These are phyloP conservation scores for Saguinus imperator DNA, from an alignment of 2,113 vertebrate genomes.

Conservation along the genomic window DNA sequence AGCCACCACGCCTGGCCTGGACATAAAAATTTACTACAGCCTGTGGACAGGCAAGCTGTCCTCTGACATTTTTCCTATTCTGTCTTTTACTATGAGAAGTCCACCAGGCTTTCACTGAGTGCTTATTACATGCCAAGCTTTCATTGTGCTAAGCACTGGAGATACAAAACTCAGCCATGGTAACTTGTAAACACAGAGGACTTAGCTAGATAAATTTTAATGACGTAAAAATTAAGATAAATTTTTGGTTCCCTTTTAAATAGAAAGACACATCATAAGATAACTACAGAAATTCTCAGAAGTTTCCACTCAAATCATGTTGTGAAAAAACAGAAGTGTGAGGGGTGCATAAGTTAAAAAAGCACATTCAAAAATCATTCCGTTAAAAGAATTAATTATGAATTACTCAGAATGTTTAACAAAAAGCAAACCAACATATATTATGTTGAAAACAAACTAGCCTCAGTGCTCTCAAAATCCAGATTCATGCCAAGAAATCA, in stretches of 20 bases:
- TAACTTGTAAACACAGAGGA: background rate
- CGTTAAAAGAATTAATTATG: background rate
- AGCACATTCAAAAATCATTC: background rate
- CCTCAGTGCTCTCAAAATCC: background rate
- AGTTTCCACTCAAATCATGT: background rate
- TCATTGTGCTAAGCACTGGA: background rate
- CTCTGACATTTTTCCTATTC: background rate
- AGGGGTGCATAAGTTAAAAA: background rate
- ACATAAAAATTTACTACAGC: background rate
- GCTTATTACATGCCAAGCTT: background rate
- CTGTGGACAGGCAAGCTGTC: background rate
- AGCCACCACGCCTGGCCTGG: background rate
- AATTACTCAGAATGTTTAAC: background rate
- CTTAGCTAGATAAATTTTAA: background rate
- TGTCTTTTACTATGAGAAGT: background rate
- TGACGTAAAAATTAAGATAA: background rate
- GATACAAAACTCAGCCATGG: background rate
- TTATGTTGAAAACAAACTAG: background rate
- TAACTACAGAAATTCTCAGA: background rate
- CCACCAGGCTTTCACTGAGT: background rate
- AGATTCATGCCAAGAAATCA: background rate
- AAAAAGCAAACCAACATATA: background rate
- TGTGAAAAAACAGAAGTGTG: background rate
- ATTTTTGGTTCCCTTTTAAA: background rate
- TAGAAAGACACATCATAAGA: constrained; percentile 31